phyloP scores from a whole-genome alignment of 2,888 invertebrate genomes.

The Baccha elongata region DNA sequence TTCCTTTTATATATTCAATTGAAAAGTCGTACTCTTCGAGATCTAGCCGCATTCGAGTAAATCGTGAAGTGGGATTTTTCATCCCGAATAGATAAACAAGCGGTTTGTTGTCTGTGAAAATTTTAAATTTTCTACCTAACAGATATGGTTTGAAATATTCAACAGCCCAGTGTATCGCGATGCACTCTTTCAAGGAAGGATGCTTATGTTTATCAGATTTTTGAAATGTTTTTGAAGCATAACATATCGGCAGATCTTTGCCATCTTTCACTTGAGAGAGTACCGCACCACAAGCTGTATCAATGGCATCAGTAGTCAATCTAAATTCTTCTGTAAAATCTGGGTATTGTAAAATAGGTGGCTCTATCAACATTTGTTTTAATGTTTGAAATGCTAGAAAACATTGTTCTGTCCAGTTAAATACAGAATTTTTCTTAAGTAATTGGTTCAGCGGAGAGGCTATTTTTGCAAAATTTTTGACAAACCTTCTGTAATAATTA shows the following conservation, averaged over 20 bases:
- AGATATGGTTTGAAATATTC: slow-evolving; percentile 52
- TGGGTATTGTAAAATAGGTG: no score
- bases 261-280: slow-evolving; percentile 73
- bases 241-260: slow-evolving; percentile 75
- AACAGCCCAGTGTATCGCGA: slow-evolving; percentile 60
- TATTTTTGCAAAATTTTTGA: slow-evolving; percentile 72
- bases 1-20: slow-evolving; percentile 12
- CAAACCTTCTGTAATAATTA: no score
- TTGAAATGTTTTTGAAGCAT: slow-evolving; percentile 75
- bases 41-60: slow-evolving; percentile 76
- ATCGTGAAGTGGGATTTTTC: slow-evolving; percentile 73
- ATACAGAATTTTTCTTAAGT: slow-evolving; percentile 56
- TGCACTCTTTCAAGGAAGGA: slow-evolving; percentile 75
- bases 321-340: no score
- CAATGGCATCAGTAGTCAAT: slow-evolving; percentile 76
- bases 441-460: slow-evolving; percentile 61
- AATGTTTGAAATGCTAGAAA: slow-evolving; percentile 30
- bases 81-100: slow-evolving; percentile 72
- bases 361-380: slow-evolving; percentile 16
- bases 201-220: slow-evolving; percentile 74
- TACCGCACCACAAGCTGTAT: slow-evolving; percentile 75
- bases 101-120: slow-evolving; percentile 77
- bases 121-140: slow-evolving; percentile 75
- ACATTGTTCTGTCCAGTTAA: slow-evolving; percentile 45
- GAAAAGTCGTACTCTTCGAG: slow-evolving; percentile 76